Evolutionary conservation across 2,797 vertebrate genomes (phyloP).

Genomic region (Gadopsis marmoratus): DNA sequence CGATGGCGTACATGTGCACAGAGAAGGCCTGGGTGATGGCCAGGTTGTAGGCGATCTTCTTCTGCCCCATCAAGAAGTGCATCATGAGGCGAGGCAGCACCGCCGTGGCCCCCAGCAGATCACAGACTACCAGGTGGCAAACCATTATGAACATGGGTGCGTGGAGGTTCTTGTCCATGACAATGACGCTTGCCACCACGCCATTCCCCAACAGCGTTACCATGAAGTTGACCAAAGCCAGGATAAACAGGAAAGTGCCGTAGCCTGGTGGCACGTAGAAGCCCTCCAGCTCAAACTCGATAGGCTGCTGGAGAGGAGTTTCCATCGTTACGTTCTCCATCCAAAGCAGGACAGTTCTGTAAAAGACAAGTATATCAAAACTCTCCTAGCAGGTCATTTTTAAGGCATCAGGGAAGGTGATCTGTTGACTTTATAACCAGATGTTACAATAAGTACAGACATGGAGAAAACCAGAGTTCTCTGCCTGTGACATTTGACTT

Average conservation of each 20-base stretch:
- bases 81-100: slow-evolving; percentile 67
- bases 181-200: slow-evolving; percentile 51
- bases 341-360: slow-evolving; percentile 18
- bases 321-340: slow-evolving; percentile 66
- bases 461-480: background rate
- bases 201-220: slow-evolving; percentile 66
- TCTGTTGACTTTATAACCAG: background rate
- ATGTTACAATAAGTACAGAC: background rate
- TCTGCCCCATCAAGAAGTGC: slow-evolving; percentile 65
- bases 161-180: slow-evolving; percentile 63
- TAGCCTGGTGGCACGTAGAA: slow-evolving; percentile 60
- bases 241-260: slow-evolving; percentile 50
- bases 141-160: slow-evolving; percentile 77
- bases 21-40: slow-evolving; percentile 68
- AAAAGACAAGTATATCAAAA: slow-evolving; percentile 1
- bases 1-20: slow-evolving; percentile 56
- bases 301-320: slow-evolving; percentile 61
- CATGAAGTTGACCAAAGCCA: slow-evolving; percentile 60
- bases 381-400: background rate
- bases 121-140: slow-evolving; percentile 65
- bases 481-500: background rate
- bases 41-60: slow-evolving; percentile 50
- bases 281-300: slow-evolving; percentile 72
- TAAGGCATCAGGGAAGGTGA: background rate
- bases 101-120: slow-evolving; percentile 65